A percentile compares a stretch with the other conserved stretches of the same genome.
Conservation (phyloP, 2,113 vertebrate species). For the Crotalus tigris region DNA sequence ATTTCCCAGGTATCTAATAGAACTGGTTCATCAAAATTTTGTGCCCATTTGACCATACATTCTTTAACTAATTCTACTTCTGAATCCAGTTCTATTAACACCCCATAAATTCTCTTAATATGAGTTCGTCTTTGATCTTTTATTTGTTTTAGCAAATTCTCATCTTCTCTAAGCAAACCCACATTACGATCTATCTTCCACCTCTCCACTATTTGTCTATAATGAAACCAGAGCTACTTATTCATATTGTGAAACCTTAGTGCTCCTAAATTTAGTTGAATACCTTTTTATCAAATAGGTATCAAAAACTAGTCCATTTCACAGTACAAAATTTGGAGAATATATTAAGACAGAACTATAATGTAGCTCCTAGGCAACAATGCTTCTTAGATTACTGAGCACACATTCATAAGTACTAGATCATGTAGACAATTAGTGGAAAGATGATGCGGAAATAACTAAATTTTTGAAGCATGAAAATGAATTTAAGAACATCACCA, state of each 20-base stretch:
- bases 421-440: not conserved
- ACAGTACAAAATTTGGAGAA: slow-evolving; percentile 6
- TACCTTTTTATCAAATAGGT: slow-evolving; percentile 27
- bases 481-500: not conserved
- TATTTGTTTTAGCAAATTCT: too few species aligned
- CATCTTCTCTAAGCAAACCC: too few species aligned
- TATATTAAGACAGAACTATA: slow-evolving; percentile 1
- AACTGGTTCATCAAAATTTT: too few species aligned
- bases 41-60: too few species aligned
- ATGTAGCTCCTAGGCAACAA: not conserved
- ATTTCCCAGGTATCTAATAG: too few species aligned
- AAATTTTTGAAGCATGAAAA: not conserved
- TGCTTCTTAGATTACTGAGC: not conserved
- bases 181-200: too few species aligned
- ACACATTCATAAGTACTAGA: not conserved
- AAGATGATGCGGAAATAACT: not conserved
- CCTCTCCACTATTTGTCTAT: too few species aligned
- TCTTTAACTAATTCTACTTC: too few species aligned
- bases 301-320: slow-evolving; percentile 16
- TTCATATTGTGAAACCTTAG: not conserved
- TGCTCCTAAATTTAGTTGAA: slow-evolving; percentile 17
- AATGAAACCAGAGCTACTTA: too few species aligned
- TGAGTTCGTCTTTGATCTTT: too few species aligned
- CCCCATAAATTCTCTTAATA: too few species aligned
- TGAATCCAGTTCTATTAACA: too few species aligned